Evolutionary conservation across 2,797 vertebrate genomes (phyloP).

Genomic region (Chelmon rostratus): DNA sequence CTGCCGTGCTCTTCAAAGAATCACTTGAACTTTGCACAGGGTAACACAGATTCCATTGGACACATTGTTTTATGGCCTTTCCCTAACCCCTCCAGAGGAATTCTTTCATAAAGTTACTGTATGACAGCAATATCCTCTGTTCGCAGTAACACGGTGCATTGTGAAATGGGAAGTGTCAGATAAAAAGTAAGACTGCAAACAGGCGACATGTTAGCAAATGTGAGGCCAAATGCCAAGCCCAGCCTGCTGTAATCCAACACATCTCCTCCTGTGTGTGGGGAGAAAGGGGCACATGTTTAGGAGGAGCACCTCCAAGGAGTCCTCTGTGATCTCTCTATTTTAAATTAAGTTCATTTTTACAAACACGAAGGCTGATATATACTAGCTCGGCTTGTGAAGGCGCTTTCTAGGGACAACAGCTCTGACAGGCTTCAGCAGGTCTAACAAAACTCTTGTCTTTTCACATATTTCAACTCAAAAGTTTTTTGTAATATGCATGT

Average conservation of each 20-base stretch:
- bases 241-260: slow-evolving; percentile 55
- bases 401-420: not conserved
- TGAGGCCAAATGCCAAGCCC: slow-evolving; percentile 16
- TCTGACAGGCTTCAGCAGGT: not conserved
- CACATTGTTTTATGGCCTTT: slow-evolving; percentile 39
- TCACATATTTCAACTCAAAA: not conserved
- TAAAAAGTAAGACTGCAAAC: slow-evolving; percentile 48
- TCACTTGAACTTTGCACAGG: slow-evolving; percentile 36
- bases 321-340: not conserved
- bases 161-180: slow-evolving; percentile 69
- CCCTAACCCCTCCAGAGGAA: slow-evolving; percentile 31
- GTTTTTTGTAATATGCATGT: not conserved
- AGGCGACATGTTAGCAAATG: slow-evolving; percentile 35
- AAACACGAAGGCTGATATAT: not conserved
- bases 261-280: slow-evolving; percentile 36
- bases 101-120: slow-evolving; percentile 34
- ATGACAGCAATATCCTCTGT: slow-evolving; percentile 58
- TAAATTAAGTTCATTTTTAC: slow-evolving; percentile 2
- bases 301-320: slow-evolving; percentile 14
- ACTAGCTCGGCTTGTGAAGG: not conserved
- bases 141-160: slow-evolving; percentile 37
- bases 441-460: not conserved
- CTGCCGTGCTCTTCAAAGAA: slow-evolving; percentile 17
- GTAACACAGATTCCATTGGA: slow-evolving; percentile 24
- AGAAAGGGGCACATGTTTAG: slow-evolving; percentile 33